Percentiles rank a stretch among this genome's conserved stretches.
These are phyloP conservation scores for Lasioglossum lativentre DNA, from an alignment of 2,888 invertebrate species.

Conservation along the genomic window DNA sequence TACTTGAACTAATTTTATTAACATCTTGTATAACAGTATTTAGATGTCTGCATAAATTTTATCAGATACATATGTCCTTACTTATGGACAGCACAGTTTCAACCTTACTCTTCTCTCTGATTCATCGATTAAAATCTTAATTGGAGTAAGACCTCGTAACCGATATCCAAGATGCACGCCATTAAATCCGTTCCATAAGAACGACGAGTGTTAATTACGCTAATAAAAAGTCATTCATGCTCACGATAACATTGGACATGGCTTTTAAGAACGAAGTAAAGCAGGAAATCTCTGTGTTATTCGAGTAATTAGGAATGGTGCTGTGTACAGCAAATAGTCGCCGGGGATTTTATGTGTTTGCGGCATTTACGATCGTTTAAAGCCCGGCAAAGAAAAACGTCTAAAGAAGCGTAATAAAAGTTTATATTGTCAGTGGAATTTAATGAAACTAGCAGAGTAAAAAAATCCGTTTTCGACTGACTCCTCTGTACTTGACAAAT, in stretches of 20 bases:
- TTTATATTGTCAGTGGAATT: neutral
- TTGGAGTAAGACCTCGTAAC: slow-evolving; percentile 2
- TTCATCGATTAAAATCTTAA: neutral
- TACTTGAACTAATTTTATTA: neutral
- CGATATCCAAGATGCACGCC: neutral
- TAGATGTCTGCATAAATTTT: neutral
- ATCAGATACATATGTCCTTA: neutral
- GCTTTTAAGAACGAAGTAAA: neutral
- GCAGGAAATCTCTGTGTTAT: neutral
- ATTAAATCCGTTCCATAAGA: neutral
- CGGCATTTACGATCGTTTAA: neutral
- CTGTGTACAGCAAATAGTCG: neutral
- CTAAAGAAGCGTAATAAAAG: neutral
- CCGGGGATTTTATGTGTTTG: neutral
- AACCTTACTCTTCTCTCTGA: neutral
- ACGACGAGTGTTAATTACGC: neutral
- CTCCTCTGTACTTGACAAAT: neutral
- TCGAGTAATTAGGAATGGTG: neutral
- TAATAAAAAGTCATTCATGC: neutral
- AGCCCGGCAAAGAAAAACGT: neutral
- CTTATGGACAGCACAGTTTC: neutral
- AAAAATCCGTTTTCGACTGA: neutral
- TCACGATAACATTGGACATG: neutral
- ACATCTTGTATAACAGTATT: neutral
- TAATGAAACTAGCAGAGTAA: neutral